Evolutionary conservation across 2,888 invertebrate species (phyloP), one percentile per base, ranked within the genome.

Genomic region (Drosophila mulleri): DNA sequence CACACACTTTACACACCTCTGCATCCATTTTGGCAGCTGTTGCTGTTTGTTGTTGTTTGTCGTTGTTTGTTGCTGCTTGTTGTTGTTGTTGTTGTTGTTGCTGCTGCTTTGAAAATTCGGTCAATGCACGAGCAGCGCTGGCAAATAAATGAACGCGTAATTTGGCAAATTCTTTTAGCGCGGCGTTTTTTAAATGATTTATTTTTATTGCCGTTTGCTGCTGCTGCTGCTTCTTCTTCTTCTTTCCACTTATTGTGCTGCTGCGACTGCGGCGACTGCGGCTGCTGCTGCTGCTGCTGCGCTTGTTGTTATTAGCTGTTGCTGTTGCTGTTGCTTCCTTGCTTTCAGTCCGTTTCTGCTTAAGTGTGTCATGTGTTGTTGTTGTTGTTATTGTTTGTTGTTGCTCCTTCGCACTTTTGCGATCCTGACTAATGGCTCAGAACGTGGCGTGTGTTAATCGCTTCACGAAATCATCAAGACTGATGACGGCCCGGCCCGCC

Each of bases 401-500:
- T 14, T n/a, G 65, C 45, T 45, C 42, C 44, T 45, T 54, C 6
- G 20, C 62, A 37, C 23, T 45, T 53, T 65, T 53, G 14, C 58
- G 41, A 16, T 53, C 39, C 47, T 41, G 42, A 41, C 26, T 69
- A 41, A 59, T 69, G 77, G 77, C 74, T 72, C 56, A 69, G 74
- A 68, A 77, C 69, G 72, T 68, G 64, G 72, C 76, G 87, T 79
- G 83, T 91, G 91, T 90, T 91, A 89, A 88, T 88, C 88, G 90
- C 82, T 89, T 82, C 83, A 88, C 91, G 92, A 89, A 90, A 91
- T 90, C 88, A 89, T 89, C 78, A 89, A 90, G 91, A 91, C 91
- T 91, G 91, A 91, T 91, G 91, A 91, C 82, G 79, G 57, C 47
- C 57, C 57, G 58, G 53, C 53, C 67, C 56, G 72, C 56, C 62